These are phyloP conservation scores for Shinisaurus crocodilurus DNA, from an alignment of 2,113 vertebrate species.

Conservation along the genomic window DNA sequence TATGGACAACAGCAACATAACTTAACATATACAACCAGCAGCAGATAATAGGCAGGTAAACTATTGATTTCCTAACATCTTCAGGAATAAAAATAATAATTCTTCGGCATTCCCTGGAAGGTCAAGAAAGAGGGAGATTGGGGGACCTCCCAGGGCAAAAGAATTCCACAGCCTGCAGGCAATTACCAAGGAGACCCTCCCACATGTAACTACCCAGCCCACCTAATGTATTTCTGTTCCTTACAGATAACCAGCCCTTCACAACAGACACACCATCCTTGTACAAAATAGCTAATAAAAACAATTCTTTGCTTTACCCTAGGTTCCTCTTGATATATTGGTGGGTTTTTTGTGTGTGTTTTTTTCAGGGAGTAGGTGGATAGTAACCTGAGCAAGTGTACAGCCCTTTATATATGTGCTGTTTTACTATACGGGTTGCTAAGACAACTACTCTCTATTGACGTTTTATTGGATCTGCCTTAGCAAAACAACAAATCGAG, in stretches of 20 bases:
- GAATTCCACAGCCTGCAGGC: not conserved
- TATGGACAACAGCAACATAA: not conserved
- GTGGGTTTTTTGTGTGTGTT: no score
- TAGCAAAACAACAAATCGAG: slow-evolving; percentile 11
- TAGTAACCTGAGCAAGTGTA: not conserved
- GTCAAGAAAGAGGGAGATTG: not conserved
- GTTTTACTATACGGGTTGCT: not conserved
- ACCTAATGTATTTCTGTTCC: not conserved
- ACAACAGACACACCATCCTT: not conserved
- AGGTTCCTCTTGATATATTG: not conserved
- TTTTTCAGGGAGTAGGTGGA: not conserved
- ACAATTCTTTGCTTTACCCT: not conserved
- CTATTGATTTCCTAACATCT: not conserved
- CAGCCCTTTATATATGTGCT: not conserved
- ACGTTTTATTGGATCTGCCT: not conserved
- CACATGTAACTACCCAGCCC: not conserved
- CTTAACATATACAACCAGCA: not conserved
- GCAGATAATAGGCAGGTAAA: not conserved
- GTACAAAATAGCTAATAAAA: not conserved
- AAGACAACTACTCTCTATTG: slow-evolving; percentile 10
- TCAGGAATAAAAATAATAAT: not conserved
- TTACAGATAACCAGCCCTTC: not conserved
- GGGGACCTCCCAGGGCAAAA: no score
- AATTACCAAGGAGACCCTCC: not conserved
- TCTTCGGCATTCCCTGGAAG: not conserved